Base-by-base conservation (phyloP, 2,888 invertebrate genomes). In the Tetragonula carbonaria region DNA sequence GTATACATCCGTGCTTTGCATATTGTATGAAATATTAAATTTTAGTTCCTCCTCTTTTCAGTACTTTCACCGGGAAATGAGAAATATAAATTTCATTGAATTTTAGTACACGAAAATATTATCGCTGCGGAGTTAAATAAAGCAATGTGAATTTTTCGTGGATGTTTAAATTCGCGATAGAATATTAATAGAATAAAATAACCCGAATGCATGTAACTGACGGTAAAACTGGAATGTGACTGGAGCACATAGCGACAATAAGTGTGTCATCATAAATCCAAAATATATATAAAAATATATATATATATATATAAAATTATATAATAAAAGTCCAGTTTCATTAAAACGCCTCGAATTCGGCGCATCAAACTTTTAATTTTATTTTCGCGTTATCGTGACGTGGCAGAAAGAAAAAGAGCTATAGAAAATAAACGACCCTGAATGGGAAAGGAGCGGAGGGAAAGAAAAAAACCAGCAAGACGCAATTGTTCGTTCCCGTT, bases 311-410 rank as follows among this genome's bases (percentile, higher is more conserved):
- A 33, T 33, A 33, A 2, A 33, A 33, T 33, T 45, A 45, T 8
- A 45, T 45, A 45, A 45, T 45, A 45, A 45, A 8, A 45, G 8
- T 45, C 45, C 57, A 59, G 57, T 85, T 85, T 78, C 76, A 72
- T 82, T 82, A 76, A 74, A 82, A 70, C 63, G 70, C 57, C 71
- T 76, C 82, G 59, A 75, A 74, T 83, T 76, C 78, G 53, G 50
- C 33, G 59, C 65, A 8, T 38, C 8, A 5, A 50, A 57, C 28
- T 21, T 68, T 70, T 76, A 75, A 81, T 78, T 78, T 78, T 78
- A 73, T 72, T 80, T 71, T 21, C 59, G 16, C 21, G 51, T 23
- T n/a, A 11, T 45, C 21, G 53, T 38, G 38, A 59, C 38, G 21
- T 38, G 50, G 6, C 33, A 6, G n/a, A 55, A 21, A 38, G 65